Conservation (phyloP, 2,797 vertebrate genomes). For the Artibeus jamaicensis region DNA sequence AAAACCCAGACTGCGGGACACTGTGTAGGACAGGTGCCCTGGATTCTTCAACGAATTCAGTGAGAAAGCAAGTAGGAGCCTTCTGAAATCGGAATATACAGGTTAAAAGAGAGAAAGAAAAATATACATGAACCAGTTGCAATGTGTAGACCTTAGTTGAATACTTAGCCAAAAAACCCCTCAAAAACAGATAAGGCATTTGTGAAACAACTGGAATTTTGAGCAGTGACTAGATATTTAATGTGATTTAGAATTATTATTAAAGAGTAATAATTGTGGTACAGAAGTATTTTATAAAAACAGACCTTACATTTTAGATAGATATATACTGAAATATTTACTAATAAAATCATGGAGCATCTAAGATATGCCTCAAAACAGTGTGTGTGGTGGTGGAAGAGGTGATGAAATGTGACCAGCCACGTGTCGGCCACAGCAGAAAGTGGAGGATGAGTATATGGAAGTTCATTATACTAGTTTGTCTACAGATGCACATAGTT, state of each 20-base stretch:
- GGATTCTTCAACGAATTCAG: not conserved
- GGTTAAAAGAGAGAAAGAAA: not conserved
- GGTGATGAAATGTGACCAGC: not conserved
- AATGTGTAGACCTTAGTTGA: not conserved
- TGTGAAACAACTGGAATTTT: not conserved
- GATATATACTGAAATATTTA: not conserved
- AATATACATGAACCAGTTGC: not conserved
- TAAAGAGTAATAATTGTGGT: not conserved
- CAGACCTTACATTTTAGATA: not conserved
- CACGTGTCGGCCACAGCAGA: not conserved
- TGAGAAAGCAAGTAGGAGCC: not conserved
- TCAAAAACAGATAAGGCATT: not conserved
- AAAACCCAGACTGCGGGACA: not conserved
- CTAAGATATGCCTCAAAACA: not conserved
- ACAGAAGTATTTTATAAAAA: not conserved
- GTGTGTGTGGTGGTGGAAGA: rapidly evolving
- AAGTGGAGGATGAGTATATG: rapidly evolving
- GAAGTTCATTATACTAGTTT: not conserved
- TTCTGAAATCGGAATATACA: not conserved
- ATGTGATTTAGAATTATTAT: not conserved
- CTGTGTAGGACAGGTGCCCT: not conserved
- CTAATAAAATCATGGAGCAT: not conserved
- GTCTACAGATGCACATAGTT: not conserved
- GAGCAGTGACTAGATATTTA: not conserved
- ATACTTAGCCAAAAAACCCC: not conserved